These are phyloP conservation scores for Zoanthus sansibaricus DNA, from an alignment of 92 coral and sea anemone genomes.

Conservation along the genomic window DNA sequence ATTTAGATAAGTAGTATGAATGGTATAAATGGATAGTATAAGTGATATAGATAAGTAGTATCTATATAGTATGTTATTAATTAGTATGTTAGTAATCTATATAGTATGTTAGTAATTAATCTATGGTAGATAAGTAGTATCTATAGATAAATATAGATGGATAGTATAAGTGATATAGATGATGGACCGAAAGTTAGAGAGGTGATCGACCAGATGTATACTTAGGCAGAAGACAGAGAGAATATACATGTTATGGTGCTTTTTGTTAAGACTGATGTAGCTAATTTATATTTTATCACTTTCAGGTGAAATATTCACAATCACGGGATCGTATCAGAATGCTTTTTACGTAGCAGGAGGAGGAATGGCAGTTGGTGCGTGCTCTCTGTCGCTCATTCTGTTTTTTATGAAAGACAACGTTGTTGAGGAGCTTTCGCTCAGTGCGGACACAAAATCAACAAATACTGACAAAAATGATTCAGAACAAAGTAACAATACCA, in stretches of 20 bases:
- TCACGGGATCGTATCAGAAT: conserved; percentile 83
- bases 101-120: no score
- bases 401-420: conserved; percentile 55
- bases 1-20: neutral
- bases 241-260: no score
- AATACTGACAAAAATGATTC: neutral
- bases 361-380: conserved; percentile 77
- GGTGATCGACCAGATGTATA: neutral
- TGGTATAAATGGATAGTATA: neutral
- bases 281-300: neutral
- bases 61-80: no score
- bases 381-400: conserved; percentile 67
- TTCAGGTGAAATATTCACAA: conserved; percentile 65
- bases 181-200: neutral
- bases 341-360: conserved; percentile 94
- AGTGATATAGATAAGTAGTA: neutral
- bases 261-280: neutral
- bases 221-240: neutral
- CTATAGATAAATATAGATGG: neutral
- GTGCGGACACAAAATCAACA: conserved; percentile 36
- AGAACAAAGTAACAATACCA: neutral
- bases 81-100: no score
- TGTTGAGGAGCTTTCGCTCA: conserved; percentile 14
- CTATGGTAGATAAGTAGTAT: no score
- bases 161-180: neutral